Evolutionary conservation across 2,797 vertebrate genomes (phyloP).

Genomic region (Liparis tanakae): DNA sequence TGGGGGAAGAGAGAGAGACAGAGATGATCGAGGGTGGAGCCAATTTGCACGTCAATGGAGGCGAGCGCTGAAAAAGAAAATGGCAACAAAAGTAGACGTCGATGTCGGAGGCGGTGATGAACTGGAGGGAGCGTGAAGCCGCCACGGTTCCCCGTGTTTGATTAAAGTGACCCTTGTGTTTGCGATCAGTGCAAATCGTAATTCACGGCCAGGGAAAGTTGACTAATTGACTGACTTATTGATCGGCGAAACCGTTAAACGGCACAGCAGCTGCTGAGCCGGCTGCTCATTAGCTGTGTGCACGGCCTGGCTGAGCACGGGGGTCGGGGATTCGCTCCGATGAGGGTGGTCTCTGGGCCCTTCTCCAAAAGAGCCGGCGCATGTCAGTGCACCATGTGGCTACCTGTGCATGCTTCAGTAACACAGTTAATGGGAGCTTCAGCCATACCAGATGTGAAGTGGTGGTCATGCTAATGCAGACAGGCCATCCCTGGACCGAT

Average conservation of each 20-base stretch:
- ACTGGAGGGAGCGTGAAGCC: slow-evolving; percentile 17
- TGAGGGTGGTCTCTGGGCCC: slow-evolving; percentile 32
- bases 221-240: slow-evolving; percentile 63
- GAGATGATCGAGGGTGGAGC: slow-evolving; percentile 77
- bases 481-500: slow-evolving; percentile 30
- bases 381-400: slow-evolving; percentile 48
- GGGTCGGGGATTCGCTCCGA: slow-evolving; percentile 50
- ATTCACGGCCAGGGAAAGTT: slow-evolving; percentile 36
- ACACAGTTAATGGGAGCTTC: slow-evolving; percentile 76
- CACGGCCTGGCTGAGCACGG: slow-evolving; percentile 14
- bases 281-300: slow-evolving; percentile 36
- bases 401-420: slow-evolving; percentile 72
- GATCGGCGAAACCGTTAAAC: slow-evolving; percentile 55
- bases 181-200: slow-evolving; percentile 41
- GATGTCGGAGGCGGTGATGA: slow-evolving; percentile 38
- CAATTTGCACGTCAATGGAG: slow-evolving; percentile 70
- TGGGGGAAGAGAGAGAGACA: slow-evolving; percentile 29
- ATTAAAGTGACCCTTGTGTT: slow-evolving; percentile 64
- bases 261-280: slow-evolving; percentile 18
- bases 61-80: slow-evolving; percentile 13
- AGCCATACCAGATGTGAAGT: slow-evolving; percentile 56
- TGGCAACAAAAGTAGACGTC: slow-evolving; percentile 55
- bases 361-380: slow-evolving; percentile 29
- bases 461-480: slow-evolving; percentile 68
- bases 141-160: slow-evolving; percentile 52